Conservation (phyloP, 2,113 vertebrate genomes). For the Mesembrinibis cayennensis region DNA sequence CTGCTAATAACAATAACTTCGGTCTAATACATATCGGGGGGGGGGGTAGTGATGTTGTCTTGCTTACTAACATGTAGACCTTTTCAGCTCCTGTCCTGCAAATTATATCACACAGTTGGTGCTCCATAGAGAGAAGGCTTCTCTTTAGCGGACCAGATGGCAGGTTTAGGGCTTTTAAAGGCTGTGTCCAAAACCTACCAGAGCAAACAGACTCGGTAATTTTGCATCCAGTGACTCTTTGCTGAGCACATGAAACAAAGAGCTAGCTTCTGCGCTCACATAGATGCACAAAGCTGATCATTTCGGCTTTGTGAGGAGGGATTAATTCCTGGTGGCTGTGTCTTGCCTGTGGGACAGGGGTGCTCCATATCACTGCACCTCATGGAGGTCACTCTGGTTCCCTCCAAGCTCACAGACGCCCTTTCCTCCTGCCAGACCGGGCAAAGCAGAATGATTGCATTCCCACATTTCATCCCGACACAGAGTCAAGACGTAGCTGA, state of each 20-base stretch:
- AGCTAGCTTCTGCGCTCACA: neutral
- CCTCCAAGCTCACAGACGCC: neutral
- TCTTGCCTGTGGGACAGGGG: neutral
- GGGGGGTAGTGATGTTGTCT: neutral
- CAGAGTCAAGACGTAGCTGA: neutral
- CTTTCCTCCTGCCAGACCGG: neutral
- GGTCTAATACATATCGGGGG: fast-evolving
- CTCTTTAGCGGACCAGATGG: neutral
- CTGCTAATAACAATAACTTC: neutral
- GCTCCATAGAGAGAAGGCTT: neutral
- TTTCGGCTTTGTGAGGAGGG: neutral
- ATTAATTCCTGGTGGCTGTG: neutral
- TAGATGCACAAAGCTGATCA: neutral
- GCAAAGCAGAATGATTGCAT: neutral
- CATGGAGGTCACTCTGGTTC: fast-evolving
- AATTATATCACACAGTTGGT: neutral
- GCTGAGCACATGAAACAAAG: neutral
- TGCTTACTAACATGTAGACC: neutral
- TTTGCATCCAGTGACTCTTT: neutral
- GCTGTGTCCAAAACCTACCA: neutral
- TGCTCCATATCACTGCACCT: neutral
- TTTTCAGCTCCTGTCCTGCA: neutral
- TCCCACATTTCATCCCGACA: neutral
- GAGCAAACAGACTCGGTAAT: neutral
- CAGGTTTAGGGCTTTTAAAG: neutral